Evolutionary conservation across 2,888 invertebrate genomes (phyloP), one percentile per base, ranked within the genome.

Genomic region (Sphaeridia pumilis): DNA sequence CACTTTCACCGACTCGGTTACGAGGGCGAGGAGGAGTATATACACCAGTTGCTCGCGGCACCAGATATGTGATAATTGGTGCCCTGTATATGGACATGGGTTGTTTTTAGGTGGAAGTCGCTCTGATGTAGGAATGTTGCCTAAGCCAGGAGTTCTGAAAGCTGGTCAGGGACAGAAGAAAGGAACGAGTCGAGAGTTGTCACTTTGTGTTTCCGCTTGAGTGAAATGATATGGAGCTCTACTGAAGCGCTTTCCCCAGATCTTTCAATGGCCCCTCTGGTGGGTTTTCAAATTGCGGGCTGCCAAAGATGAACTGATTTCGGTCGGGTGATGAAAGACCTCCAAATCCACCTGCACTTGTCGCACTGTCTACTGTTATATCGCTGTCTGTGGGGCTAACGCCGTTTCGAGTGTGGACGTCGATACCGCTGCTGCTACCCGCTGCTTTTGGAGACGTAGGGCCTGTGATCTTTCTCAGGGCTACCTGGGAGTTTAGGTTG

Each of bases 401-500:
- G 28, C 60, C 60, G 35, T 61, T 64, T 7, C 57, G 52, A 14
- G 58, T 58, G 20, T 52, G 26, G 12, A 34, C n/a, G 21, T 21
- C 31, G 7, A 25, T 25, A 25, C 27, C 45, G 3, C 46, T 34
- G 4, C 38, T 45, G 28, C 28, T n/a, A n/a, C n/a, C n/a, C n/a
- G n/a, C n/a, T 17, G 49, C 27, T 20, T 42, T 47, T 3, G 54
- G 38, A 5, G 38, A 38, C 5, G 38, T 38, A 7, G 38, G 38
- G 3, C 31, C 34, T n/a, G 49, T 27, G 14, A 25, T n/a, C 36
- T 34, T 58, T 22, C 59, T 61, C 20, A 59, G 28, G 10, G 56
- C 54, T 2, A 73, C 60, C 56, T 71, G 70, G 65, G 73, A 70
- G 48, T 70, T 70, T 51, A 78, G 64, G 58, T 76, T 74, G 63